Percentiles rank a stretch among this genome's conserved stretches.
These are phyloP conservation scores for Platycheirus albimanus DNA, from an alignment of 2,888 invertebrate species.

Conservation along the genomic window DNA sequence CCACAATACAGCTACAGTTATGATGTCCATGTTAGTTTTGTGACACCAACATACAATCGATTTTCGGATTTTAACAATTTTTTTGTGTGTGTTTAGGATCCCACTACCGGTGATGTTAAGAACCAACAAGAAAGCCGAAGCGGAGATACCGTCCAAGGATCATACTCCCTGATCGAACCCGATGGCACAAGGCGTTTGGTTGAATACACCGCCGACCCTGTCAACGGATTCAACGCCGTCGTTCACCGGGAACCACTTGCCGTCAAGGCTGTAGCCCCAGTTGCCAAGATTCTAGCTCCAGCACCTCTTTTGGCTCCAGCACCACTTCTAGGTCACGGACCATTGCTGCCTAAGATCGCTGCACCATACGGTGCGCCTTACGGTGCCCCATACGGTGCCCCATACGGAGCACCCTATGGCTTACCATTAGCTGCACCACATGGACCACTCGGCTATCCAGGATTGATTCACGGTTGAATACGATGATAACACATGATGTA, in stretches of 20 bases:
- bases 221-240: constrained; percentile 85
- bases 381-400: constrained; percentile 18
- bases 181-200: constrained; percentile 85
- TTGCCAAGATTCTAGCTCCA: constrained; percentile 77
- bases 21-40: constrained; percentile 83
- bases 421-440: constrained; percentile 47
- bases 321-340: constrained; percentile 71
- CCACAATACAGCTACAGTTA: constrained; percentile 85
- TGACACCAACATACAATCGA: background rate
- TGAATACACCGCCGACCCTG: constrained; percentile 85
- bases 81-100: constrained; percentile 79
- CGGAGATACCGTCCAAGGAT: constrained; percentile 84
- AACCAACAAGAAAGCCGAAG: constrained; percentile 84
- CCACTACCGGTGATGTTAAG: constrained; percentile 84
- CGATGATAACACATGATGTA: constrained; percentile 4
- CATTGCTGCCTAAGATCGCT: constrained; percentile 74
- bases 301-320: constrained; percentile 75
- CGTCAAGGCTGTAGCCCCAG: constrained; percentile 81
- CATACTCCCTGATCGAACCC: constrained; percentile 84
- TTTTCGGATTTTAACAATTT: background rate
- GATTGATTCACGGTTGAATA: constrained; percentile 71
- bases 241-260: constrained; percentile 84
- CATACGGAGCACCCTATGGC: constrained; percentile 47
- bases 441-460: constrained; percentile 48
- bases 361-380: constrained; percentile 48